Evolutionary conservation across 1,140 invertebrate genomes (phyloP).

Genomic region (Pseudachorutes palmiensis): DNA sequence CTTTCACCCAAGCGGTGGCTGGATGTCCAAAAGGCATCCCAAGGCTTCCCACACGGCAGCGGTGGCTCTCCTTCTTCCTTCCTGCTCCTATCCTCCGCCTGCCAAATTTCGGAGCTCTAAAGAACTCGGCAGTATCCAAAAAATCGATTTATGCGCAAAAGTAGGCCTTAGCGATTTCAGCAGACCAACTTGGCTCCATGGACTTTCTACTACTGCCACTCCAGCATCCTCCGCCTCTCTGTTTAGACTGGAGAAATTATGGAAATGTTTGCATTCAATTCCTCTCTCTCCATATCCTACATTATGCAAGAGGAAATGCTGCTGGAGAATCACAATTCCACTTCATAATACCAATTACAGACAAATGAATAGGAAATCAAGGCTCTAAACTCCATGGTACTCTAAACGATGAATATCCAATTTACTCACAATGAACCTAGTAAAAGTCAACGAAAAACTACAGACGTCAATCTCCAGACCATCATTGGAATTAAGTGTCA

Average conservation of each 20-base stretch:
- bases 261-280: constrained; percentile 1
- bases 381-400: no score
- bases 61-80: not conserved
- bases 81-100: not conserved
- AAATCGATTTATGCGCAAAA: constrained; percentile 39
- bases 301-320: not conserved
- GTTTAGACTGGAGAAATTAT: not conserved
- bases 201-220: not conserved
- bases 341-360: not conserved
- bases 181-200: not conserved
- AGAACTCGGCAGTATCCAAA: not conserved
- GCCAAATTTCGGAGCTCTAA: not conserved
- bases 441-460: no score
- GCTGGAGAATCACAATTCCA: not conserved
- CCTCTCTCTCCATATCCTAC: not conserved
- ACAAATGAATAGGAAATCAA: no score
- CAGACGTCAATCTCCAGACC: no score
- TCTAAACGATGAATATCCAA: no score
- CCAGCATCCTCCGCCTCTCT: not conserved
- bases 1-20: not conserved
- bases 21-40: not conserved
- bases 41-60: not conserved
- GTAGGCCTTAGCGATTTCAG: constrained; percentile 6
- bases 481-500: no score
- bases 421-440: no score